Evolutionary conservation across 2,888 invertebrate genomes (phyloP).

Genomic region (Cataglyphis cursor): DNA sequence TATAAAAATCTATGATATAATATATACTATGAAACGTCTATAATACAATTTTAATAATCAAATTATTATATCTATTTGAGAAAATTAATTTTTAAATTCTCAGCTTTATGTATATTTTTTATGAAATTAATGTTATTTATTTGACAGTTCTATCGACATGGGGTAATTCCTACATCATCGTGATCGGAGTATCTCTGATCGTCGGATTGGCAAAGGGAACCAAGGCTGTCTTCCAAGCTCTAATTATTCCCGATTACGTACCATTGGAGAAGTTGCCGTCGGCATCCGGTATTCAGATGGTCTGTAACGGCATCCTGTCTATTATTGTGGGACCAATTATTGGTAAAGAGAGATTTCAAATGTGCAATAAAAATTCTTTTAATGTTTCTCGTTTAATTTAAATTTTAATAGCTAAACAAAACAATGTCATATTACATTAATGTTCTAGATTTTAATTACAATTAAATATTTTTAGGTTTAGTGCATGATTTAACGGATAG

Average conservation of each 20-base stretch:
- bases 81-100: background rate
- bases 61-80: background rate
- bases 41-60: background rate
- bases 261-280: constrained; percentile 92
- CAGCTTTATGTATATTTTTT: constrained; percentile 10
- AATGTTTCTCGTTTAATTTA: background rate
- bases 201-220: constrained; percentile 93
- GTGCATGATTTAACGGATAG: constrained; percentile 82
- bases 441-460: background rate
- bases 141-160: constrained; percentile 90
- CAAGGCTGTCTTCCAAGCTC: constrained; percentile 92
- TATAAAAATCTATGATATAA: background rate
- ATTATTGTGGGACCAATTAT: constrained; percentile 90
- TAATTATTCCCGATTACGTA: constrained; percentile 92
- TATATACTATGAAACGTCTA: background rate
- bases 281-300: constrained; percentile 93
- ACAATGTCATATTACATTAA: background rate
- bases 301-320: constrained; percentile 92
- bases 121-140: background rate
- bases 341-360: constrained; percentile 67
- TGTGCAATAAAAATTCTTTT: background rate
- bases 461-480: constrained; percentile 75
- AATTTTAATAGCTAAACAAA: background rate
- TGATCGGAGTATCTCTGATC: constrained; percentile 91
- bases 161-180: constrained; percentile 90